These are phyloP conservation scores for Delphinus delphis DNA, from an alignment of 2,113 vertebrate genomes.

Conservation along the genomic window DNA sequence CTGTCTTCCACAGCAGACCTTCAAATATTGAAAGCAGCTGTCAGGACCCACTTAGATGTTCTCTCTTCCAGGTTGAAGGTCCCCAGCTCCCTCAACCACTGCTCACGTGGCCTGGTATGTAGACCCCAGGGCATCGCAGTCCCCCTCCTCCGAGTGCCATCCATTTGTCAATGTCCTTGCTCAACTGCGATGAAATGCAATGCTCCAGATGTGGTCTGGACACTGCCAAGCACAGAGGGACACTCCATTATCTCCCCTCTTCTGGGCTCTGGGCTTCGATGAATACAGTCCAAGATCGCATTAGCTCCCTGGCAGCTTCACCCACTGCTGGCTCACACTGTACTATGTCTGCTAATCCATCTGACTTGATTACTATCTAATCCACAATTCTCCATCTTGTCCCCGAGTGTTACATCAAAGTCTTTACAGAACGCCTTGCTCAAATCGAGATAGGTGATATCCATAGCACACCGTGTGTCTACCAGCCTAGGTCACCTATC, in stretches of 20 bases:
- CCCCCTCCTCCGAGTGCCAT: background rate
- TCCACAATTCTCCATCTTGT: constrained; percentile 20
- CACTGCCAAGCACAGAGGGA: background rate
- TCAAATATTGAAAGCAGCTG: constrained; percentile 57
- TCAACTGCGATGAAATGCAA: background rate
- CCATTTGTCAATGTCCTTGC: constrained; percentile 18
- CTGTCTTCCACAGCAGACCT: constrained; percentile 5
- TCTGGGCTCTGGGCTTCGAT: background rate
- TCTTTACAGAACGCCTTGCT: background rate
- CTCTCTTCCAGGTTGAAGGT: constrained; percentile 12
- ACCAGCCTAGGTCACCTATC: background rate
- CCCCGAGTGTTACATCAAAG: background rate
- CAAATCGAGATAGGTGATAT: background rate
- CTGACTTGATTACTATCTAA: constrained; percentile 10
- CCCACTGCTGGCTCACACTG: background rate
- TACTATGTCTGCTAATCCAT: constrained; percentile 35
- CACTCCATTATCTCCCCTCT: background rate
- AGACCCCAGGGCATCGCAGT: background rate
- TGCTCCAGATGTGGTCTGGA: constrained; percentile 40
- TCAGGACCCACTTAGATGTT: background rate
- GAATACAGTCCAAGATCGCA: background rate
- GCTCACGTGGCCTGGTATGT: background rate
- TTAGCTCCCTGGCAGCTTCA: background rate
- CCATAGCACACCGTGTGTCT: background rate
- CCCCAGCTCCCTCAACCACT: background rate